These are phyloP conservation scores for Malthinus flaveolus DNA, from an alignment of 2,888 invertebrate genomes.

Conservation along the genomic window DNA sequence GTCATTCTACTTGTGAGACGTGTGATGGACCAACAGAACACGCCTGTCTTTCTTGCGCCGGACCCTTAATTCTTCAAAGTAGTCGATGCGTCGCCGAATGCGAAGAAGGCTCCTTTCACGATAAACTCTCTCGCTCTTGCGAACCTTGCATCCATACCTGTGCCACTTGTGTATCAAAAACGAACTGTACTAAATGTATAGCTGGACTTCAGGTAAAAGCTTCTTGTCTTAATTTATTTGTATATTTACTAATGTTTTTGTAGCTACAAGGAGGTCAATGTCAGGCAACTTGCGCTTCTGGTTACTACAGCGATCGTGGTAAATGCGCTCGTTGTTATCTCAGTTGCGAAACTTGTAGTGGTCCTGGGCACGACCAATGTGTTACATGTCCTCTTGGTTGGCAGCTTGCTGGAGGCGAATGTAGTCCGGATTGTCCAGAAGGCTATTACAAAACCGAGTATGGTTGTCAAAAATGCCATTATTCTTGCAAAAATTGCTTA, in stretches of 20 bases:
- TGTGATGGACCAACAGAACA: conserved; percentile 77
- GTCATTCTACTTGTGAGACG: conserved; percentile 79
- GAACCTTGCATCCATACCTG: conserved; percentile 81
- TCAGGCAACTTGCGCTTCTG: conserved; percentile 75
- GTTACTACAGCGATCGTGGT: conserved; percentile 85
- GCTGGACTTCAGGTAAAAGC: conserved; percentile 64
- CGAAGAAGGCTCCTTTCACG: conserved; percentile 70
- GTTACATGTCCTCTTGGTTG: conserved; percentile 80
- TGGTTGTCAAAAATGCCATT: conserved; percentile 87
- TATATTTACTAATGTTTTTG: too few species aligned
- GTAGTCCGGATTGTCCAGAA: conserved; percentile 83
- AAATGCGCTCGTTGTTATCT: conserved; percentile 82
- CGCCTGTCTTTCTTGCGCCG: conserved; percentile 75
- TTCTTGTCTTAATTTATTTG: background rate
- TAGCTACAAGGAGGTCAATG: conserved; percentile 81
- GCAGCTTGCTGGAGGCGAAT: conserved; percentile 82
- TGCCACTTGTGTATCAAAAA: conserved; percentile 73
- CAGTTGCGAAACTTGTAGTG: conserved; percentile 83
- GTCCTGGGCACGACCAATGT: conserved; percentile 82
- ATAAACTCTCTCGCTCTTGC: conserved; percentile 68
- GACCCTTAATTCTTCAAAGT: conserved; percentile 72
- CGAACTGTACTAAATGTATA: conserved; percentile 81
- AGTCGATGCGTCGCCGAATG: conserved; percentile 77
- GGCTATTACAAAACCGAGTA: conserved; percentile 82
- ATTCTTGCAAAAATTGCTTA: conserved; percentile 84